phyloP scores from a whole-genome alignment of 2,888 invertebrate species.

The Lycaena phlaeas region DNA sequence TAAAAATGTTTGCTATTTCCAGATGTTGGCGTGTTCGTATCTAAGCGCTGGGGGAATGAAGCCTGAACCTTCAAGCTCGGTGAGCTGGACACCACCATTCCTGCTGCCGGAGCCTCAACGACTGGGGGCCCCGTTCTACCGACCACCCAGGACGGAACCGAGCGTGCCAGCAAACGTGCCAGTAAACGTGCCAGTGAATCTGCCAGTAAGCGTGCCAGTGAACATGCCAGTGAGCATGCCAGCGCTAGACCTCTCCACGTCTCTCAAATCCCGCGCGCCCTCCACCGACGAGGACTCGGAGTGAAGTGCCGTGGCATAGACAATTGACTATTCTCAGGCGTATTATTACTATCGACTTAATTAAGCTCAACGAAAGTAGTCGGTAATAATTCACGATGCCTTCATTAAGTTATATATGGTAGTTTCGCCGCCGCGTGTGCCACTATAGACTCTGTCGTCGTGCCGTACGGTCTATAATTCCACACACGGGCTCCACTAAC shows the following conservation, averaged over 20 bases:
- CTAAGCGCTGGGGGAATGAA: slow-evolving; percentile 49
- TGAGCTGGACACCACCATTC: slow-evolving; percentile 53
- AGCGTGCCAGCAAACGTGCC: slow-evolving; percentile 14
- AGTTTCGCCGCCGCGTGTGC: slow-evolving; percentile 17
- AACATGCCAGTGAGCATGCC: slow-evolving; percentile 27
- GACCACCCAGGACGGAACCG: slow-evolving; percentile 11
- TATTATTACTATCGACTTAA: slow-evolving; percentile 39
- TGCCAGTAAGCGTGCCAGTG: slow-evolving; percentile 11
- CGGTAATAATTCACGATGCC: slow-evolving; percentile 42
- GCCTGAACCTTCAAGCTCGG: slow-evolving; percentile 38
- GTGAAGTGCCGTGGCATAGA: slow-evolving; percentile 64
- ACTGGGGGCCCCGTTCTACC: slow-evolving; percentile 24
- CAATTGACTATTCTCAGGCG: slow-evolving; percentile 34
- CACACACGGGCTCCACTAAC: slow-evolving; percentile 3
- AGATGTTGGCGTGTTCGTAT: slow-evolving; percentile 72
- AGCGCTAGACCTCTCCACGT: slow-evolving; percentile 49
- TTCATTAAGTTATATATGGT: slow-evolving; percentile 50
- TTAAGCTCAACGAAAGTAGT: slow-evolving; percentile 22
- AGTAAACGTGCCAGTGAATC: slow-evolving; percentile 6
- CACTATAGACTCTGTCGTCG: slow-evolving; percentile 7
- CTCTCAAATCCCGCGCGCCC: slow-evolving; percentile 33
- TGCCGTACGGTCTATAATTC: slow-evolving; percentile 10
- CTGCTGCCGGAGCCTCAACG: slow-evolving; percentile 25
- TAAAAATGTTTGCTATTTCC: slow-evolving; percentile 19
- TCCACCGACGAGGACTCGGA: slow-evolving; percentile 38